Base-by-base conservation (phyloP, 2,888 invertebrate genomes). In the Chymomyza fuscimana region DNA sequence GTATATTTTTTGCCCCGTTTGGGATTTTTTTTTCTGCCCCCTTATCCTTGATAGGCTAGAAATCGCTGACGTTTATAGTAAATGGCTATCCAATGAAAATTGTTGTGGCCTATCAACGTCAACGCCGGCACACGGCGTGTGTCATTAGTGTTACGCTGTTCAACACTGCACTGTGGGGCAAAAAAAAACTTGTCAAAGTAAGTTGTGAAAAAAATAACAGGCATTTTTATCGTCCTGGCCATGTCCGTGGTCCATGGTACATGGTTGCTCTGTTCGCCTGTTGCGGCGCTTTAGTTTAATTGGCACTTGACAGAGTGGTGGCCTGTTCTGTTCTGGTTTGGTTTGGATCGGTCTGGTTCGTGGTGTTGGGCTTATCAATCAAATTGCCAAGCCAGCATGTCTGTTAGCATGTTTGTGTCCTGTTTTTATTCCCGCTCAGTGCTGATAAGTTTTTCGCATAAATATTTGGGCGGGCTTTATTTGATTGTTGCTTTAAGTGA, bases 71-170 rank as follows among this genome's bases (percentile, higher is more conserved):
- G 88, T 85, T 86, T 88, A 85, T 86, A 88, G 88, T 88, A 88
- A 88, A 85, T 88, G 88, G 86, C 77, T 86, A 87, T 88, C 84
- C 85, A 84, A 85, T 88, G 85, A 82, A 88, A 85, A 88, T 85
- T 88, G 87, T 86, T 88, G 88, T 80, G 85, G 85, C 85, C 87
- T 86, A 85, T 85, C 85, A 85, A 88, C 88, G 85, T 85, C 88
- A 85, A 80, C 78, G 82, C 80, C 72, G 65, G 67, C 67, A 65
- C 65, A 50, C 69, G 59, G 67, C 84, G 78, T 76, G 79, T 80
- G 84, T 88, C 84, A 85, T 85, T 85, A 88, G 87, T 80, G 77
- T 19, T 12, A 22, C 5, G 19, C 16, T 10, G 56, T 54, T 7
- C 58, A 64, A 32, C 32, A 32, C 32, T 32, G 9, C 67, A 69